A percentile compares a stretch with the other conserved stretches of the same genome.
Evolutionary conservation across 2,888 invertebrate species (phyloP).

Genomic region (Isotomurus palustris): DNA sequence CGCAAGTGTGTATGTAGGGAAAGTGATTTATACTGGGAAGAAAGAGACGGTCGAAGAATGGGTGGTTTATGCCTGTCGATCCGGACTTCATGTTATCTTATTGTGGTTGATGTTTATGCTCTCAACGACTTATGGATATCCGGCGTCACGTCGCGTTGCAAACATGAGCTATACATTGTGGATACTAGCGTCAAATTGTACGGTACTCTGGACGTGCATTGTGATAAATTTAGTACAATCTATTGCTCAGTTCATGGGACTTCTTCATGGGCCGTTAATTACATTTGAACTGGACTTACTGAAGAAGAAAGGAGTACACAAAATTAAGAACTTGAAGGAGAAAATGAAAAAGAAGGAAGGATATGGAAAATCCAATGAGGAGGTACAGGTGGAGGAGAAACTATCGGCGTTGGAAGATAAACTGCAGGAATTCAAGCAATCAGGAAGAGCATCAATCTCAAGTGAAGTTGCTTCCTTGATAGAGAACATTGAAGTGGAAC

Average conservation of each 20-base stretch:
- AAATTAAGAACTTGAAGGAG: constrained; percentile 16
- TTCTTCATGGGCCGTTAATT: constrained; percentile 39
- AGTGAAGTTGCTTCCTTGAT: constrained; percentile 6
- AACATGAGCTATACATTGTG: constrained; percentile 78
- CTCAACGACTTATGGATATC: constrained; percentile 47
- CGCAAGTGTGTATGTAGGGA: constrained; percentile 63
- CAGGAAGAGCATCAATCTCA: constrained; percentile 13
- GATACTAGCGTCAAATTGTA: constrained; percentile 63
- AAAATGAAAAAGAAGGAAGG: constrained; percentile 8
- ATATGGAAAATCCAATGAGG: constrained; percentile 9
- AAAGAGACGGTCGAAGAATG: constrained; percentile 38
- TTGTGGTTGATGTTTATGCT: constrained; percentile 41
- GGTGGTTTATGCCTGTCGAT: constrained; percentile 28
- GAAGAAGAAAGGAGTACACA: constrained; percentile 9
- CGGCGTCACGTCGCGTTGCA: constrained; percentile 69
- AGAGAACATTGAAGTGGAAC: constrained; percentile 21
- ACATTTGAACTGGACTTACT: constrained; percentile 33
- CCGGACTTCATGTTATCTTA: constrained; percentile 30
- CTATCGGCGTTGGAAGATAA: constrained; percentile 19
- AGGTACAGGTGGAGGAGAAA: constrained; percentile 13
- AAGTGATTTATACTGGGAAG: constrained; percentile 51
- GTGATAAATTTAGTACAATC: constrained; percentile 26
- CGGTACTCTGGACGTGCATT: constrained; percentile 55
- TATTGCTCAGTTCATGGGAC: constrained; percentile 29
- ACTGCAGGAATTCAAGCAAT: constrained; percentile 17